These are phyloP conservation scores for Theristicus caerulescens DNA, from an alignment of 2,113 vertebrate species.

Conservation along the genomic window DNA sequence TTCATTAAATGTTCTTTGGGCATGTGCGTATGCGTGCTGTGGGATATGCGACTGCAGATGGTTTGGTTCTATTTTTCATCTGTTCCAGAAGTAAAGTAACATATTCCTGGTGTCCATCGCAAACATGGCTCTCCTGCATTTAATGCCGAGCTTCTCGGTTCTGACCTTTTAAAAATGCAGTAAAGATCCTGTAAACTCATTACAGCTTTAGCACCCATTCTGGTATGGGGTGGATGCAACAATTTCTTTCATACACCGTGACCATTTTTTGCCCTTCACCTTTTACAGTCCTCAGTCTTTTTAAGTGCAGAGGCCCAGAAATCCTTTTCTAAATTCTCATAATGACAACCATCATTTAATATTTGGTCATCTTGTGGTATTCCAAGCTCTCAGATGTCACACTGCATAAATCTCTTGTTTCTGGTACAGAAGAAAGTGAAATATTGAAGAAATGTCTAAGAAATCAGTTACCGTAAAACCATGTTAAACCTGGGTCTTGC, in stretches of 20 bases:
- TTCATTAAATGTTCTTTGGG: neutral
- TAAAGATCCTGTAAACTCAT: neutral
- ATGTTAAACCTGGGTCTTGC: neutral
- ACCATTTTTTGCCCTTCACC: neutral
- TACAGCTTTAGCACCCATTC: neutral
- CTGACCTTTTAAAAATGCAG: neutral
- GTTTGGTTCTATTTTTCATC: neutral
- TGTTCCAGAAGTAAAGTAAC: neutral
- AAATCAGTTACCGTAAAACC: neutral
- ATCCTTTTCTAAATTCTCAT: neutral
- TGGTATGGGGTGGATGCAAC: neutral
- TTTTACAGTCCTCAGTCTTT: neutral
- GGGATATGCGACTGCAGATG: neutral
- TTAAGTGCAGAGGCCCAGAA: neutral
- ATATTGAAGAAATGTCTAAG: neutral
- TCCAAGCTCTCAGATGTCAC: neutral
- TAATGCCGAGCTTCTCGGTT: neutral
- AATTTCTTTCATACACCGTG: neutral
- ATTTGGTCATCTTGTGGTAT: neutral
- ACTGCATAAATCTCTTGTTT: neutral
- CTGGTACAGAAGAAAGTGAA: neutral
- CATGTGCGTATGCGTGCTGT: accelerated
- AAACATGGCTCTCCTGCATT: neutral
- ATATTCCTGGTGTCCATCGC: neutral
- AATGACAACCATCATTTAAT: neutral